Base-by-base conservation (phyloP, 2,113 vertebrate genomes). In the Phaethon lepturus region DNA sequence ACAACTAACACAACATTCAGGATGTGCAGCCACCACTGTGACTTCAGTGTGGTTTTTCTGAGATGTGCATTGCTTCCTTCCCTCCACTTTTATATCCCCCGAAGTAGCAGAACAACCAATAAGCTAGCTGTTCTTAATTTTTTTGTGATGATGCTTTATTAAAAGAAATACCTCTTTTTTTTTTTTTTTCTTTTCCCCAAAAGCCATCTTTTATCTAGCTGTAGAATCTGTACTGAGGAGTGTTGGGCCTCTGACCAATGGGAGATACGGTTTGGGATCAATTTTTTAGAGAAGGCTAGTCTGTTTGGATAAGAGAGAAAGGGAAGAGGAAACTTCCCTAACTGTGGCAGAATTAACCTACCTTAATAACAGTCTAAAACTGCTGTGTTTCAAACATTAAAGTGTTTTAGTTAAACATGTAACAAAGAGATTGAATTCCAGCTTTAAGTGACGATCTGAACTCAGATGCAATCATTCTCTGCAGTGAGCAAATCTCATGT, bases 1-100 rank as follows among this genome's bases (percentile, higher is more conserved):
- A 8, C 17, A 59, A 17, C 0, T 49, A 28, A 26, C 40, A 8
- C 17, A 59, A 17, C 0, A 2, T 40, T 60, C 56, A 76, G 58
- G 44, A 35, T 3, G 0, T 24, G 26, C 63, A 80, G 24, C 42
- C 40, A 13, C 11, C 11, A 2, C 8, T 45, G 26, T 60, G 33
- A 44, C 33, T 78, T 84, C 24, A 17, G 2, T 8, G 38, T 38
- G 17, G 0, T 14, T 92, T 83, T 60, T 85, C 35, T 52, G 71
- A 90, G 42, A n/a, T 44, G 13, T 38, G n/a, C 12, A 8, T 80
- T 68, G 7, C 31, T 93, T 81, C 31, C 25, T 28, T 79, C 20
- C 17, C 17, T 64, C 16, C 25, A 4, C 9, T 76, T 86, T 44
- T 66, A 26, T 73, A 87, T 63, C 12, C 15, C 13, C 10, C 35